phyloP scores from a whole-genome alignment of 2,113 vertebrate species.

The Peromyscus polionotus region DNA sequence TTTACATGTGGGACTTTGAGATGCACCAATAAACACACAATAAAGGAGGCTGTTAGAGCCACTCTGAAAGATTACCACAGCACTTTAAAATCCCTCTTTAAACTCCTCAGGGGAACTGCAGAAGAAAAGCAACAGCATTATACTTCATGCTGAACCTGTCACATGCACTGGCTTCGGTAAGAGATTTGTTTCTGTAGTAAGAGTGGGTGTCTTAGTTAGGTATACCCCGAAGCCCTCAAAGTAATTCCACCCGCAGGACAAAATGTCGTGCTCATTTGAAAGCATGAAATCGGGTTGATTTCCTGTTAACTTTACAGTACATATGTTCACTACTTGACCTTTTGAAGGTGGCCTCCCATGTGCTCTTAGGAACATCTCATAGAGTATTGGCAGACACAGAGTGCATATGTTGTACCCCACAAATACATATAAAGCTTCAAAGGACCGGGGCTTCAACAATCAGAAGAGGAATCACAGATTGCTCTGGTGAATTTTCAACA shows the following conservation, averaged over 20 bases:
- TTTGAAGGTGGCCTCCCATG: not conserved
- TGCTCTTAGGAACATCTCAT: not conserved
- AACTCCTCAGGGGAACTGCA: conserved; percentile 45
- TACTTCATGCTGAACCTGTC: conserved; percentile 55
- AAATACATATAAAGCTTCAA: not conserved
- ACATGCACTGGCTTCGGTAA: not conserved
- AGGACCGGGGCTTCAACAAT: not conserved
- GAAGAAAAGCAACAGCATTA: conserved; percentile 28
- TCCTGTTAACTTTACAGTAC: conserved; percentile 27
- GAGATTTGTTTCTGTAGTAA: conserved; percentile 37
- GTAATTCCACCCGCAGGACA: not conserved
- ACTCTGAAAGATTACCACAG: not conserved
- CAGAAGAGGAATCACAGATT: not conserved
- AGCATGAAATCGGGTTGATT: conserved; percentile 34
- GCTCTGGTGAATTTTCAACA: conserved; percentile 30
- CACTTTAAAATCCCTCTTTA: conserved; percentile 26
- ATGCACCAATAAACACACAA: not conserved
- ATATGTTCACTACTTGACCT: not conserved
- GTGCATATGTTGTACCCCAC: no score
- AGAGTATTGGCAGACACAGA: not conserved
- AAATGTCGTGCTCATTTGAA: conserved; percentile 4
- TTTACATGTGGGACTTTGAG: not conserved
- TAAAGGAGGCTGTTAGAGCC: not conserved
- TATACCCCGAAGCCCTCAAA: not conserved
- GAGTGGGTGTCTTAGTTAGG: conserved; percentile 23